phyloP scores from a whole-genome alignment of 2,113 vertebrate genomes.

The Brachyhypopomus occidentalis region DNA sequence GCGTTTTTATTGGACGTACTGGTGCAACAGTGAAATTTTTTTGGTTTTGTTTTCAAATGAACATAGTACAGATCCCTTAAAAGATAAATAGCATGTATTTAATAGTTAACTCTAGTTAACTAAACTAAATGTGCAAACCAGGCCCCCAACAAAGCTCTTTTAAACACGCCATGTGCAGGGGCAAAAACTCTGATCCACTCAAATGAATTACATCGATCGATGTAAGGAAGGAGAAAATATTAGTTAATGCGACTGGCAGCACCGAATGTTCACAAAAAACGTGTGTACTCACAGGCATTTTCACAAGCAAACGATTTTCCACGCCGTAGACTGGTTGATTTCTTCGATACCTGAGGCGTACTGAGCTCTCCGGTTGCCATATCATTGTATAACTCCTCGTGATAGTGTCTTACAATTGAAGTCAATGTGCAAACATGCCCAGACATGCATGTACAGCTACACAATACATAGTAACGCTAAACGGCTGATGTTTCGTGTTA shows the following conservation, averaged over 20 bases:
- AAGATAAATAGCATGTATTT: not conserved
- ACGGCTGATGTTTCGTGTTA: not conserved
- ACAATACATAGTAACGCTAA: no score
- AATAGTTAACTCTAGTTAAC: not conserved
- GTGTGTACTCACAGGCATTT: conserved; percentile 54
- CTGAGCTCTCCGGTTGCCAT: conserved; percentile 45
- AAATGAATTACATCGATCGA: not conserved
- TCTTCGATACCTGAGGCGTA: conserved; percentile 9
- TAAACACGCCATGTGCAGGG: conserved; percentile 43
- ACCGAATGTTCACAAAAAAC: not conserved
- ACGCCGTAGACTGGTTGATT: conserved; percentile 29
- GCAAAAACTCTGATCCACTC: conserved; percentile 25
- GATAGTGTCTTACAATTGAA: not conserved
- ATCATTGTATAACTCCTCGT: conserved; percentile 12
- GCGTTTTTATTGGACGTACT: not conserved
- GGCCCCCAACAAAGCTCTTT: conserved; percentile 7
- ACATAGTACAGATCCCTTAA: not conserved
- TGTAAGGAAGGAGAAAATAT: not conserved
- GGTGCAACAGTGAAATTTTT: no score
- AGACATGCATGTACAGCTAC: conserved; percentile 32
- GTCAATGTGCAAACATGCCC: conserved; percentile 32
- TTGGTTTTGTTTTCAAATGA: not conserved
- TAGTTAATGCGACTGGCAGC: not conserved
- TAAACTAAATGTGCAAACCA: not conserved
- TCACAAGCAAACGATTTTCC: conserved; percentile 9